Percentiles rank a stretch among this genome's conserved stretches.
These are phyloP conservation scores for Globicephala melas DNA, from an alignment of 2,113 vertebrate genomes.

Conservation along the genomic window DNA sequence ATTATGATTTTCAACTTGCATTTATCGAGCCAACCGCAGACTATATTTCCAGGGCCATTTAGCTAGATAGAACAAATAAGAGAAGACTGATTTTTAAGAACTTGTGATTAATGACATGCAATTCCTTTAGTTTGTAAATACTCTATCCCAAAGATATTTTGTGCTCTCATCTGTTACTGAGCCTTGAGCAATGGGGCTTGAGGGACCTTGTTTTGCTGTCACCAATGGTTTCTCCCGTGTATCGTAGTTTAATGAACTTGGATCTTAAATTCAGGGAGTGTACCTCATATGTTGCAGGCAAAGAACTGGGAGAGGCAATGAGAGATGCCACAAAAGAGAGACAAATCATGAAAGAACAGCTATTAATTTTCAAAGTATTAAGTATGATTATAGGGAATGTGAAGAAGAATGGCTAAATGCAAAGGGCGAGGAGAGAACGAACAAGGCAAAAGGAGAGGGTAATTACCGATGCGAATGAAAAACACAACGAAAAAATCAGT, in stretches of 20 bases:
- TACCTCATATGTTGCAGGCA: background rate
- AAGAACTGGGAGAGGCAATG: background rate
- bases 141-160: slow-evolving; percentile 61
- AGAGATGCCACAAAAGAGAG: background rate
- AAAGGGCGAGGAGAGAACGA: slow-evolving; percentile 38
- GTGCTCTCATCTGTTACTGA: slow-evolving; percentile 74
- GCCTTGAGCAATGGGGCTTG: slow-evolving; percentile 70
- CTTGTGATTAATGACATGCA: slow-evolving; percentile 74
- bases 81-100: slow-evolving; percentile 77
- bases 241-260: slow-evolving; percentile 47
- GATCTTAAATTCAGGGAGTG: slow-evolving; percentile 58
- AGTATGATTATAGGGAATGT: slow-evolving; percentile 40
- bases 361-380: slow-evolving; percentile 69
- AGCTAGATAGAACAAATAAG: slow-evolving; percentile 77
- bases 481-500: slow-evolving; percentile 44
- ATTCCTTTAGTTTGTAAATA: slow-evolving; percentile 78
- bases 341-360: slow-evolving; percentile 36
- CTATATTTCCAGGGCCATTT: slow-evolving; percentile 69
- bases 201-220: slow-evolving; percentile 75
- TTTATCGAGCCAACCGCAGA: slow-evolving; percentile 63
- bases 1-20: slow-evolving; percentile 64
- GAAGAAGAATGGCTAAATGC: slow-evolving; percentile 44
- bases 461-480: slow-evolving; percentile 46
- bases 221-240: slow-evolving; percentile 53
- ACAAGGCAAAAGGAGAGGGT: slow-evolving; percentile 43